A percentile compares a stretch with the other conserved stretches of the same genome.
Evolutionary conservation across 2,113 vertebrate species (phyloP).

Genomic region (Hepsetus odoe): DNA sequence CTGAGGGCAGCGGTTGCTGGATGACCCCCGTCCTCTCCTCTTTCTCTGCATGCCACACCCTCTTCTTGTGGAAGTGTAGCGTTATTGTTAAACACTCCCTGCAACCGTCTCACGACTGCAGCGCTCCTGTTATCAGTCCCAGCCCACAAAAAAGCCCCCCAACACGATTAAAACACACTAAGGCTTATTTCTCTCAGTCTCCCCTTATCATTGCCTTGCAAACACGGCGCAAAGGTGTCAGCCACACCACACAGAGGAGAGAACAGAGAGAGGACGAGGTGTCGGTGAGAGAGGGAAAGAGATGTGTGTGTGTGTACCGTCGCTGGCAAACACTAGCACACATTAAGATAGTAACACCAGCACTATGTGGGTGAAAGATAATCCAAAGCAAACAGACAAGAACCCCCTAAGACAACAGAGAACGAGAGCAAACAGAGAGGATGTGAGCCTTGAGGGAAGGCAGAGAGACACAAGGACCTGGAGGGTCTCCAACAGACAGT

Average conservation of each 20-base stretch:
- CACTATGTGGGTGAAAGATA: constrained; percentile 62
- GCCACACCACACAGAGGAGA: constrained; percentile 33
- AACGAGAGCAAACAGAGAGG: constrained; percentile 24
- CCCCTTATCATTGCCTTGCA: constrained; percentile 57
- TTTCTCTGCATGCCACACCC: background rate
- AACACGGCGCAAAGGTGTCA: constrained; percentile 45
- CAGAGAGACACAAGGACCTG: background rate
- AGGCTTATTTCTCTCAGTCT: background rate
- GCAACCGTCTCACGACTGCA: background rate
- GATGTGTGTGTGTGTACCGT: constrained; percentile 15
- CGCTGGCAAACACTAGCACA: constrained; percentile 41
- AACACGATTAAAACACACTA: constrained; percentile 10
- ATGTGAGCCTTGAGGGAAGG: background rate
- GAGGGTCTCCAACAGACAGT: background rate
- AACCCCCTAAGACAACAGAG: constrained; percentile 37
- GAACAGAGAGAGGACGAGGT: constrained; percentile 32
- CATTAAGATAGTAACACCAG: constrained; percentile 58
- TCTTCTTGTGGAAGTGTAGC: background rate
- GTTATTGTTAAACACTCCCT: background rate
- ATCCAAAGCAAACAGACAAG: constrained; percentile 54
- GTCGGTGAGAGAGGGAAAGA: constrained; percentile 19
- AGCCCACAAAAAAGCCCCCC: constrained; percentile 14
- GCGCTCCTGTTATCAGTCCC: constrained; percentile 11
- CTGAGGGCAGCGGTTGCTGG: constrained; percentile 52
- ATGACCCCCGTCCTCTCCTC: background rate